A percentile compares a stretch with the other conserved stretches of the same genome.
These are phyloP conservation scores for Lasioglossum morio DNA, from an alignment of 2,888 invertebrate species.

Conservation along the genomic window DNA sequence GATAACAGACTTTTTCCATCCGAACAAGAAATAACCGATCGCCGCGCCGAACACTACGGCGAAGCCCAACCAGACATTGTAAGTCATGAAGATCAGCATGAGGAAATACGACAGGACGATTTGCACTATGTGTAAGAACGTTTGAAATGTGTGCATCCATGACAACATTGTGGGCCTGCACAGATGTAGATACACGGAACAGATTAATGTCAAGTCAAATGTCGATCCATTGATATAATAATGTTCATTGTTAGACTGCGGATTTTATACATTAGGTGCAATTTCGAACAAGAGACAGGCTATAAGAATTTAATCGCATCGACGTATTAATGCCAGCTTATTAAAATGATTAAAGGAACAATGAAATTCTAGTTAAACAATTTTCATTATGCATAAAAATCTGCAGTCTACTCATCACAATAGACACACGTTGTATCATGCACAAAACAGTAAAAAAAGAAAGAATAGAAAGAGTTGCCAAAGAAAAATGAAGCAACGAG, in stretches of 20 bases:
- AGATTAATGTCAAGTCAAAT: constrained; percentile 27
- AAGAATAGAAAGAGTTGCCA: constrained; percentile 4
- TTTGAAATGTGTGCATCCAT: constrained; percentile 93
- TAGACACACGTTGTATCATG: neutral
- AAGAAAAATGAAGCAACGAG: neutral
- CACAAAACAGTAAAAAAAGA: neutral
- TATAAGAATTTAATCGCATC: neutral
- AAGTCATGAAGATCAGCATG: constrained; percentile 99
- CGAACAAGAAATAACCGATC: constrained; percentile 96
- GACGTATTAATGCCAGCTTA: neutral
- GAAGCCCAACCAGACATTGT: constrained; percentile 96
- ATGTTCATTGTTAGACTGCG: neutral
- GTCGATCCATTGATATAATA: neutral
- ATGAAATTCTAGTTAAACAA: neutral
- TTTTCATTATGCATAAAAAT: neutral
- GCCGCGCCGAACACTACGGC: constrained; percentile 96
- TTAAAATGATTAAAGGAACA: neutral
- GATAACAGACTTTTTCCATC: constrained; percentile 97
- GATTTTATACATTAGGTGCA: neutral
- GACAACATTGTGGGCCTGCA: constrained; percentile 94
- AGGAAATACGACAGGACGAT: constrained; percentile 96
- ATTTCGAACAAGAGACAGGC: neutral
- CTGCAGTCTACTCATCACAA: neutral
- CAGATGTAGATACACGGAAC: constrained; percentile 69
- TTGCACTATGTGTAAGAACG: constrained; percentile 94